Evolutionary conservation across 92 coral and sea anemone species (phyloP).

Genomic region (Plumapathes pennacea): DNA sequence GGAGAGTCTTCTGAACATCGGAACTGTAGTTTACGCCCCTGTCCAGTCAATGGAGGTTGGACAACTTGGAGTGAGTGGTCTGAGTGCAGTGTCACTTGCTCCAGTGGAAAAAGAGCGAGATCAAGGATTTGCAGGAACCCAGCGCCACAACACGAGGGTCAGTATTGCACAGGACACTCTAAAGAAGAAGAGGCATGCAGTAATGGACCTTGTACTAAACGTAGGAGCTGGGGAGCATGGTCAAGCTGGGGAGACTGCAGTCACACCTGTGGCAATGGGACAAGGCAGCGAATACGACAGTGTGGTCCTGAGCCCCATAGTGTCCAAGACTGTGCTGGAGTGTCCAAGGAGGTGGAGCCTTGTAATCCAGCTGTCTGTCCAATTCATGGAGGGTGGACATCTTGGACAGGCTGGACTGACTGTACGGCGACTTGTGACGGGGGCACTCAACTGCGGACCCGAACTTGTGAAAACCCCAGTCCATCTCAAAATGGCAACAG

Average conservation of each 20-base stretch:
- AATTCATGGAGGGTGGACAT: constrained; percentile 64
- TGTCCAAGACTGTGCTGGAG: constrained; percentile 60
- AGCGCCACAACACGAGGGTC: constrained; percentile 53
- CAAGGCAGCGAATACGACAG: constrained; percentile 44
- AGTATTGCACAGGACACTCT: constrained; percentile 61
- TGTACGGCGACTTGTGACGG: constrained; percentile 71
- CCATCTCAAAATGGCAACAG: constrained; percentile 34
- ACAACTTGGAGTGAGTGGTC: constrained; percentile 78
- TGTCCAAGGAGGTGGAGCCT: constrained; percentile 1
- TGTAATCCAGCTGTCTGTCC: constrained; percentile 54
- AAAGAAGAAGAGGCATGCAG: constrained; percentile 52
- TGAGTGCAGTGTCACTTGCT: constrained; percentile 64
- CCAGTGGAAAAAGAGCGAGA: constrained; percentile 49
- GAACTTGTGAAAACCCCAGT: constrained; percentile 52
- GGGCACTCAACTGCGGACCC: constrained; percentile 51
- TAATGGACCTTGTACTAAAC: constrained; percentile 58
- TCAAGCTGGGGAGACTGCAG: constrained; percentile 73
- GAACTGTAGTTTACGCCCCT: constrained; percentile 51
- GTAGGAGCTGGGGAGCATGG: constrained; percentile 85
- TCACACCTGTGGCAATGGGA: constrained; percentile 63
- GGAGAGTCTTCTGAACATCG: constrained; percentile 43
- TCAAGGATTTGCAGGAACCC: constrained; percentile 60
- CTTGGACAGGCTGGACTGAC: constrained; percentile 78
- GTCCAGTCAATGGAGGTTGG: constrained; percentile 74
- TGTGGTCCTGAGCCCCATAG: constrained; percentile 69